Evolutionary conservation across 2,797 vertebrate species (phyloP), one percentile per base, ranked within the genome.

Genomic region (Argyrosomus regius): DNA sequence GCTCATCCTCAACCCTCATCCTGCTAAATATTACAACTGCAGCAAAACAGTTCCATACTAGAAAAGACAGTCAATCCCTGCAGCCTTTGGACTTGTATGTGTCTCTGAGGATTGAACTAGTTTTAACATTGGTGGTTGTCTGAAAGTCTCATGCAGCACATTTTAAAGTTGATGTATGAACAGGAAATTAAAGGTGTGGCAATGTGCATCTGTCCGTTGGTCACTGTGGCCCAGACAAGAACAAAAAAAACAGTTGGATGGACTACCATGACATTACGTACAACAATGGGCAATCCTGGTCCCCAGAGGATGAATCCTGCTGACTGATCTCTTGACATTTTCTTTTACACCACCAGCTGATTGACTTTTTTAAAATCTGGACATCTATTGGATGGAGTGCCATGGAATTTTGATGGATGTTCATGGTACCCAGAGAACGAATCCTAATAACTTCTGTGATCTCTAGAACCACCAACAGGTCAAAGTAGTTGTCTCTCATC

Each of bases 1-100:
- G 72, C 67, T 69, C 31, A 28, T 79, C 61, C 22, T 7, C 46
- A 22, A 49, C 63, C 35, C 24, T 85, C 18, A 46, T 41, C 26
- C 45, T 78, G 14, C 39, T 83, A 80, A 82, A 79, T 73, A 80
- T 76, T 66, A 76, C 26, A 65, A 28, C 54, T 17, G 26, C 57
- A 82, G 73, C 74, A 57, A 82, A 76, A 18, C 58, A 60, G 5
- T 81, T 78, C 17, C 26, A 22, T 43, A 43, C 54, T 35, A 31
- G 28, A 69, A 46, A 74, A 75, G 18, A 65, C 41, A 64, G 28
- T 73, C 0, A 9, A 43, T 67, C 24, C 45, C 52, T 43, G 9
- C 18, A 52, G 20, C 8, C 66, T 46, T 14, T n/a, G 24, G 22
- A 35, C 2, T 1, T 35, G 22, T 24, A 2, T 61, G 6, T 17